Base-by-base conservation (phyloP, 2,113 vertebrate genomes). In the Gallinago undulata region DNA sequence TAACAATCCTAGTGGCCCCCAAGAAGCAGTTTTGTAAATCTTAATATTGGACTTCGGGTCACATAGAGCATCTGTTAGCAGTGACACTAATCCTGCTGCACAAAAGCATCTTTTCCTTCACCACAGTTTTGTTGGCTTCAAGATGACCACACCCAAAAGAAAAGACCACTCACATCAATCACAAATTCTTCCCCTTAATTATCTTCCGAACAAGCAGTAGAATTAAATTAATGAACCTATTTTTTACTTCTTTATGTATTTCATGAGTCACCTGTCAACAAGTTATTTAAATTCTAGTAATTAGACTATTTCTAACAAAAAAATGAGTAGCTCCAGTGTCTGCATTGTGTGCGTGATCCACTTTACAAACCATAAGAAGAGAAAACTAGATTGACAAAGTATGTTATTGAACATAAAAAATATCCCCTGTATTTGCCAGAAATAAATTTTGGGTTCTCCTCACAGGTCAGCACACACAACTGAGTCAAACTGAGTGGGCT, bases 221-320 rank as follows among this genome's bases (percentile, higher is more conserved):
- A 89, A 82, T 97, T 96, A 96, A 97, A 96, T 95, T 96, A 97
- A 94, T 93, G 67, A 97, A 94, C 31, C 10, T 93, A 66, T 91
- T 94, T 97, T 97, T 97, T 93, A 93, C 85, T 96, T 72, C 41
- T 69, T 74, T 63, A 84, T 95, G 89, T 95, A 96, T 95, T 97
- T 97, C 94, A 96, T 95, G 67, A 96, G 92, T 95, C 95, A 92
- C 56, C 25, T 88, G 81, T 92, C 78, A 77, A 95, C 62, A 97
- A 96, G 62, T 92, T 92, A 92, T 67, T 96, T 94, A 53, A 97
- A 97, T 97, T 96, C 82, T 91, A 96, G 59, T 95, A 96, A 96
- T 96, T 95, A 88, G 55, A 96, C 90, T 94, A 84, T 84, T 95
- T 83, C 50, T 84, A 76, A 86, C 74, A 25, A 75, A 75, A 75